These are phyloP conservation scores for Oophaga sylvatica DNA, from an alignment of 2,797 vertebrate genomes.

Conservation along the genomic window DNA sequence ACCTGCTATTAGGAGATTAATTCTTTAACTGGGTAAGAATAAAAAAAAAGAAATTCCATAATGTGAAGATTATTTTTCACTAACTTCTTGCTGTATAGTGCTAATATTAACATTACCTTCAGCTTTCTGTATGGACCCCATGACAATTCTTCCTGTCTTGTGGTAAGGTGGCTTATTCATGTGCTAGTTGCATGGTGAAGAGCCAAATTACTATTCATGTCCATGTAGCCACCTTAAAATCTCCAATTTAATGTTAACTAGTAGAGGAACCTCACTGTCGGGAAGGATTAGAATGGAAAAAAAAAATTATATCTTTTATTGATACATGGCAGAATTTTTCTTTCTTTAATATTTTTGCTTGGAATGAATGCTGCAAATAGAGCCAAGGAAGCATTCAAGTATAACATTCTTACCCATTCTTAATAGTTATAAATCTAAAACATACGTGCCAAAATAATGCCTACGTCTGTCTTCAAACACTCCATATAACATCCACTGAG, in stretches of 20 bases:
- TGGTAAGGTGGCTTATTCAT: not conserved
- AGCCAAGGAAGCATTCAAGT: not conserved
- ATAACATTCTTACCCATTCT: not conserved
- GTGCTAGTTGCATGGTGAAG: not conserved
- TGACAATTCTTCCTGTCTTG: not conserved
- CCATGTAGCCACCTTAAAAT: not conserved
- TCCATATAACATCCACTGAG: slow-evolving; percentile 1
- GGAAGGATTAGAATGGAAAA: not conserved
- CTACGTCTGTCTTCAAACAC: slow-evolving; percentile 6
- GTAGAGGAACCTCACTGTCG: not conserved
- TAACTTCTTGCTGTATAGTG: too few relatives aligned
- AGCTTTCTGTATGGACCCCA: not conserved
- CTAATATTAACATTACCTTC: too few relatives aligned
- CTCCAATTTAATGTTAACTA: not conserved
- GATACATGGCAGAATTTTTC: not conserved
- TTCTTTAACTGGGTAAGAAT: too few relatives aligned
- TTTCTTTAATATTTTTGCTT: not conserved
- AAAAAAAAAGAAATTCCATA: too few relatives aligned
- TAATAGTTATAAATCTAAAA: not conserved
- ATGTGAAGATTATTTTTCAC: too few relatives aligned
- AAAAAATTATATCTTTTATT: not conserved
- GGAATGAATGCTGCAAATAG: not conserved
- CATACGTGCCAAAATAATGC: slow-evolving; percentile 17
- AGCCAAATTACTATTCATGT: not conserved
- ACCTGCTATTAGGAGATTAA: too few relatives aligned